Base-by-base conservation (phyloP, 2,113 vertebrate genomes). In the Tachysurus vachellii region DNA sequence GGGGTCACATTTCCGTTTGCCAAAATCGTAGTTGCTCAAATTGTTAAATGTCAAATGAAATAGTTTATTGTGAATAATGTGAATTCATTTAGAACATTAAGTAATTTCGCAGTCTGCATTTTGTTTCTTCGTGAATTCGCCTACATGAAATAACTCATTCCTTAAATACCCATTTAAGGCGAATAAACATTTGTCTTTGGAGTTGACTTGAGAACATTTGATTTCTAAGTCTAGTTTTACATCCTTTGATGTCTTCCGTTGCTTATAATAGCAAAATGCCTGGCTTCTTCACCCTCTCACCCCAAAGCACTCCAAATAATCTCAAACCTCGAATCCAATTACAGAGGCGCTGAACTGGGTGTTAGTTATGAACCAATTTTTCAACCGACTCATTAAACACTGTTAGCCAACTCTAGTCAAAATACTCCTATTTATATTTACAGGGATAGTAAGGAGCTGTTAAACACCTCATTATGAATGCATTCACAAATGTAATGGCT, bases 311-410 rank as follows among this genome's bases (percentile, higher is more conserved):
- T 84, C 73, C 82, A 79, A 53, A 79, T 84, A 50, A 68, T 57
- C 81, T 87, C 57, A 68, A 66, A 87, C 59, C 23, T 44, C 47
- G 88, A 96, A 96, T 96, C 94, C 95, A 96, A 96, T 96, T 95
- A 96, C 92, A 90, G 88, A 87, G 91, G 91, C 94, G 94, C 64
- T 95, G 95, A 95, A 96, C 95, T 94, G 93, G 94, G 94, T 95
- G 94, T 93, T 92, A 95, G 95, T 94, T 91, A 91, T 93, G 89
- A 92, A 93, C 71, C 28, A 87, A 57, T 87, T 64, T 47, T 68
- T 54, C 23, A 68, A 21, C 21, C 44, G 66, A 54, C 56, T 75
- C 54, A 82, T 75, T 82, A 88, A 73, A 36, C 79, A 77, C 61
- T 56, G 17, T 80, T 82, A 76, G 21, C 57, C 66, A 66, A 82